A percentile compares a stretch with the other conserved stretches of the same genome.
Evolutionary conservation across 2,888 invertebrate species (phyloP).

Genomic region (Himalopsyche kuldschensis): DNA sequence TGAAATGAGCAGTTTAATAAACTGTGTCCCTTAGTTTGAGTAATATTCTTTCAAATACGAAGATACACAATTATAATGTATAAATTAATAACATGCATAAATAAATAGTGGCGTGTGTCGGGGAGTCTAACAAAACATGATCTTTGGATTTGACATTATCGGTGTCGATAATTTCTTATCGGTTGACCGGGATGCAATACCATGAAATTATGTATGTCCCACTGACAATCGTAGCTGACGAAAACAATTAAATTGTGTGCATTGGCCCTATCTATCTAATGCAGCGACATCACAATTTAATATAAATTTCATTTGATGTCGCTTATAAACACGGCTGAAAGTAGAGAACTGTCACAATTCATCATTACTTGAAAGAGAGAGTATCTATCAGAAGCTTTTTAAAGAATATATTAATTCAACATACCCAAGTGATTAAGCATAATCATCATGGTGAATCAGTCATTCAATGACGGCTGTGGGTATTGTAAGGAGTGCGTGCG

Average conservation of each 20-base stretch:
- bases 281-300: not conserved
- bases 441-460: constrained; percentile 4
- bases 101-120: constrained; percentile 7
- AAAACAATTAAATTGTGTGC: not conserved
- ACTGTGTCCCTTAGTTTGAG: not conserved
- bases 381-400: not conserved
- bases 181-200: constrained; percentile 15
- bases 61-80: not conserved
- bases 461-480: constrained; percentile 51
- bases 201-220: not conserved
- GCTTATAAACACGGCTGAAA: not conserved
- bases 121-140: constrained; percentile 10
- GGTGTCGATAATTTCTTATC: constrained; percentile 18
- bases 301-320: not conserved
- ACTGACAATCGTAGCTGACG: not conserved
- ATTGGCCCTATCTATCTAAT: not conserved
- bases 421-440: not conserved
- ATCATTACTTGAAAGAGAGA: not conserved
- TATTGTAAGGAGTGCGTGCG: constrained; percentile 57
- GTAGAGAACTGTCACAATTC: not conserved
- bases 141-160: constrained; percentile 22
- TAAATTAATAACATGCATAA: not conserved
- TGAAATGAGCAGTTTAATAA: no score
- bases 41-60: not conserved
- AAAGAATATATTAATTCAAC: not conserved